Evolutionary conservation across 2,797 vertebrate species (phyloP).

Genomic region (Chromobotia macracanthus): DNA sequence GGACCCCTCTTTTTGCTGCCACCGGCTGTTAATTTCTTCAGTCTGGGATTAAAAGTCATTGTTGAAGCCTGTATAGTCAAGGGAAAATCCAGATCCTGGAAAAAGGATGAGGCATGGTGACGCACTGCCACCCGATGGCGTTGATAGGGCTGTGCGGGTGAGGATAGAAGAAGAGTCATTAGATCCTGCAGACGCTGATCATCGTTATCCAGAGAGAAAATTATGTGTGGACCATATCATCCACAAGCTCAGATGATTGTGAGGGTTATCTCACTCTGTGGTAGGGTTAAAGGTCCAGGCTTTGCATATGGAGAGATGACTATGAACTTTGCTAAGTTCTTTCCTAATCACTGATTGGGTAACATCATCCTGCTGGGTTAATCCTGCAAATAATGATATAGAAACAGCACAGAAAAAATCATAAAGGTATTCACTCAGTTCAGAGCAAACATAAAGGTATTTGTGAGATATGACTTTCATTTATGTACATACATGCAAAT

Average conservation of each 20-base stretch:
- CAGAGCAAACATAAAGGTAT: neutral
- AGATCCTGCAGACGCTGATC: conserved; percentile 85
- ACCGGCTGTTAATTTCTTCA: conserved; percentile 66
- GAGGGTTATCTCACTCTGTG: conserved; percentile 76
- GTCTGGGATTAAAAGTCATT: conserved; percentile 75
- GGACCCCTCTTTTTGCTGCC: conserved; percentile 58
- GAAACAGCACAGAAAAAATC: neutral
- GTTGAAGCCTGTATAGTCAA: conserved; percentile 74
- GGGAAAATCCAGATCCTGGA: conserved; percentile 72
- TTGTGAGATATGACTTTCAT: neutral
- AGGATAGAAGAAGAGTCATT: conserved; percentile 79
- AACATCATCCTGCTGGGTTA: conserved; percentile 90
- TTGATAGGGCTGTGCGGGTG: conserved; percentile 65
- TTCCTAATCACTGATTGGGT: conserved; percentile 87
- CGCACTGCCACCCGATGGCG: conserved; percentile 63
- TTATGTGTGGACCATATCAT: neutral
- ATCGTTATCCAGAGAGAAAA: conserved; percentile 65
- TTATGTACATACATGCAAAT: neutral
- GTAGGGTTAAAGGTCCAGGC: conserved; percentile 84
- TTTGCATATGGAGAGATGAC: conserved; percentile 78
- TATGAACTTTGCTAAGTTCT: conserved; percentile 88
- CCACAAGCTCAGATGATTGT: neutral
- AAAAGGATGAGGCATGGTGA: conserved; percentile 67
- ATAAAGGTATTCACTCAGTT: neutral
- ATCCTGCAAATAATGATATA: conserved; percentile 72